phyloP scores from a whole-genome alignment of 2,888 invertebrate genomes.

The Platypus cylindrus region DNA sequence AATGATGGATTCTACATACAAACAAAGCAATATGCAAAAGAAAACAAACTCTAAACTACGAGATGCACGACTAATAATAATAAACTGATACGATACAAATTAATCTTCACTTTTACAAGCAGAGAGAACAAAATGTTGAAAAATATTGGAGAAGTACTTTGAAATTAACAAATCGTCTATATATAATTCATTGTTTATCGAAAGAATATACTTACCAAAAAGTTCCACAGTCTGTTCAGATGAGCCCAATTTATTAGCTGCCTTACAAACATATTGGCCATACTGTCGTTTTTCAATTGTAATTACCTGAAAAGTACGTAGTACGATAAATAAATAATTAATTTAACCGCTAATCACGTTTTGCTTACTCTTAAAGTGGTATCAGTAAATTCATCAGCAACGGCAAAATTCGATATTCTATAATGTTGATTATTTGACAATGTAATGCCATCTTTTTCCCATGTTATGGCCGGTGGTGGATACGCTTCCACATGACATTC shows the following conservation, averaged over 20 bases:
- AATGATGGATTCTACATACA: slow-evolving; percentile 68
- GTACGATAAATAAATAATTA: slow-evolving; percentile 3
- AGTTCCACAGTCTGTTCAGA: slow-evolving; percentile 70
- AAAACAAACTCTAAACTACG: slow-evolving; percentile 10
- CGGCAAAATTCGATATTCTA: slow-evolving; percentile 80
- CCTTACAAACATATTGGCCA: slow-evolving; percentile 75
- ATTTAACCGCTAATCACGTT: slow-evolving; percentile 1
- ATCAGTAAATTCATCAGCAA: slow-evolving; percentile 84
- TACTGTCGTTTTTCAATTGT: slow-evolving; percentile 86
- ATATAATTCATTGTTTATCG: too few relatives aligned
- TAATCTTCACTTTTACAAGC: too few relatives aligned
- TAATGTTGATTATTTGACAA: slow-evolving; percentile 85
- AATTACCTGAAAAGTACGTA: slow-evolving; percentile 38
- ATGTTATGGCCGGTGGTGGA: slow-evolving; percentile 83
- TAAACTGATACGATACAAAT: too few relatives aligned
- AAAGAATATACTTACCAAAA: slow-evolving; percentile 50
- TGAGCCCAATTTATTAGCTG: slow-evolving; percentile 75
- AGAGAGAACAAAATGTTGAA: too few relatives aligned
- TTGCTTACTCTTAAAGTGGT: slow-evolving; percentile 58
- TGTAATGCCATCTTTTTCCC: slow-evolving; percentile 75
- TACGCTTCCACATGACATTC: slow-evolving; percentile 93
- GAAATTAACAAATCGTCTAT: too few relatives aligned
- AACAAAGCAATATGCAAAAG: slow-evolving; percentile 18
- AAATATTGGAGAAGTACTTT: too few relatives aligned
- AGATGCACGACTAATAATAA: too few relatives aligned